A percentile compares a stretch with the other conserved stretches of the same genome.
Evolutionary conservation across 2,888 invertebrate genomes (phyloP).

Genomic region (Amphipoea lucens): DNA sequence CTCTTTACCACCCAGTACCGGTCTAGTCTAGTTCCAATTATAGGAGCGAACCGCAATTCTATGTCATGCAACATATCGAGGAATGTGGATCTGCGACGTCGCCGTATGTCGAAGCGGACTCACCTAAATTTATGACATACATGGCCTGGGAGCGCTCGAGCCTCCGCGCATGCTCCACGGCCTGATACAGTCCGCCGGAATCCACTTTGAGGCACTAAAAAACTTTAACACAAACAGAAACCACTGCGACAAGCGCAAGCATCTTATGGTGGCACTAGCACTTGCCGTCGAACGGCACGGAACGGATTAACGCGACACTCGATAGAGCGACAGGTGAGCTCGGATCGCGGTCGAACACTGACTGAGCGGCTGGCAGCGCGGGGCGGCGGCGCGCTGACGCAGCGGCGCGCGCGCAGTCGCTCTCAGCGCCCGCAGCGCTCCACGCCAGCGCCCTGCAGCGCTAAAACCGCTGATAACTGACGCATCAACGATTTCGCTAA

Average conservation of each 20-base stretch:
- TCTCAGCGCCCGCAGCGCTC: conserved; percentile 56
- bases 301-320: conserved; percentile 73
- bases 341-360: conserved; percentile 85
- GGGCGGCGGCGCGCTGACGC: conserved; percentile 62
- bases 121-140: conserved; percentile 91
- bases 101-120: conserved; percentile 82
- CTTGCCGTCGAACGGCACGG: conserved; percentile 80
- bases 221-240: conserved; percentile 85
- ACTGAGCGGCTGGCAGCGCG: conserved; percentile 66
- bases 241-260: conserved; percentile 85
- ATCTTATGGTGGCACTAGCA: conserved; percentile 84
- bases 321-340: conserved; percentile 78
- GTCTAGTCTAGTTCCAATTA: conserved; percentile 85
- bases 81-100: conserved; percentile 79
- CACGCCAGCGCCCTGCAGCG: conserved; percentile 57
- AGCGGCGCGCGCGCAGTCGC: conserved; percentile 54
- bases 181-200: conserved; percentile 88
- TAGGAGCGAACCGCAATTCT: conserved; percentile 76
- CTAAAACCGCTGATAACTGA: conserved; percentile 65
- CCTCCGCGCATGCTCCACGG: conserved; percentile 89
- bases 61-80: conserved; percentile 72
- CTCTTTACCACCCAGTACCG: conserved; percentile 80
- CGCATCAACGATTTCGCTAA: conserved; percentile 70
- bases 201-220: conserved; percentile 87
- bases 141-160: conserved; percentile 90